Base-by-base conservation (phyloP, 2,888 invertebrate genomes). In the Busseola fusca region DNA sequence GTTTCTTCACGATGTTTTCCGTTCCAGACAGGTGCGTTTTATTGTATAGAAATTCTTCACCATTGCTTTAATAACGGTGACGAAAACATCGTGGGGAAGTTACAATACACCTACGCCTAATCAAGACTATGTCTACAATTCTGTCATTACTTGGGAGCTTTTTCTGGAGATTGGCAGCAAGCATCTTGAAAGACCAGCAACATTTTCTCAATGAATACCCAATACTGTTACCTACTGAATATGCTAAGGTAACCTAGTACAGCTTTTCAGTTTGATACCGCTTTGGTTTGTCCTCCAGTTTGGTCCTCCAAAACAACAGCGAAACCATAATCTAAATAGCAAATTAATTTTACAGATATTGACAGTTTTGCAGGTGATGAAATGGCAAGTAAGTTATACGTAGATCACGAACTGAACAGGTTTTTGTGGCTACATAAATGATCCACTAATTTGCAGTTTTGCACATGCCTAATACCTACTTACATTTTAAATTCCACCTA, bases 301-400 rank as follows among this genome's bases (percentile, higher is more conserved):
- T 56, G 21, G 25, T 21, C 25, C 34, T 18, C 5, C 4, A 34
- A 67, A 3, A 6, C 1, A 45, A 45, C 18, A 57, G 68, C n/a
- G 27, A 48, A 27, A 48, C 27, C 12, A 30, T 30, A 21, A 18
- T 57, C 0, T 42, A 52, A 42, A 40, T 34, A 56, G 18, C 5
- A 40, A 52, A 63, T 74, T 72, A 7, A 57, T 78, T 78, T 86
- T 82, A 34, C 86, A 89, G 88, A 85, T 82, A 69, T 74, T 42
- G 73, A 84, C 10, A 56, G 69, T 12, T 52, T 76, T 62, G 40
- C 80, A 58, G 84, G 83, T 68, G 80, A 87, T 48, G 84, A 82
- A 56, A 81, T 90, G 84, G 85, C 86, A 80, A 89, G 89, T 90
- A 87, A 81, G 89, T 84, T 63, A n/a, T n/a, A n/a, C n/a, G n/a